These are phyloP conservation scores for Hermetia illucens DNA, from an alignment of 1,140 invertebrate species.

Conservation along the genomic window DNA sequence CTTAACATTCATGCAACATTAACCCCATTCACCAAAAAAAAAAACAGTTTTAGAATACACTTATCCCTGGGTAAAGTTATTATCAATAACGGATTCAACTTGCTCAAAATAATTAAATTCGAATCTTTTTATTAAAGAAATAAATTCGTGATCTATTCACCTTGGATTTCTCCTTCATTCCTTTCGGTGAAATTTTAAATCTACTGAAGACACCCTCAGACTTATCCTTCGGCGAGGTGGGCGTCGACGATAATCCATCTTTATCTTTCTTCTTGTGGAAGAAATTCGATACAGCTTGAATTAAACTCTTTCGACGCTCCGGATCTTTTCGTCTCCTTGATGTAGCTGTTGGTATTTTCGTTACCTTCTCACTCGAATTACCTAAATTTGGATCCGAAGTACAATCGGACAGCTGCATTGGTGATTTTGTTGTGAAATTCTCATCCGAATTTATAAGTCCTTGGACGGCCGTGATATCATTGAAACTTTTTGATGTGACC, in stretches of 20 bases:
- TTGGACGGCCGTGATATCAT: conserved; percentile 22
- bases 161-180: conserved; percentile 54
- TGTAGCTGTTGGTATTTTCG: conserved; percentile 22
- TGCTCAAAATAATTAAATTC: too few relatives aligned
- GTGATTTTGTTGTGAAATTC: neutral
- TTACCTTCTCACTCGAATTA: conserved; percentile 25
- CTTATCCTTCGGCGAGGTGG: conserved; percentile 24
- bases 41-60: too few relatives aligned
- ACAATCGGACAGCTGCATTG: conserved; percentile 15
- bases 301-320: conserved; percentile 64
- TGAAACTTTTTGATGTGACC: conserved; percentile 29
- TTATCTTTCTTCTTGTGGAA: conserved; percentile 41
- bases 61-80: too few relatives aligned
- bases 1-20: too few relatives aligned
- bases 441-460: neutral
- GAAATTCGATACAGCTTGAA: conserved; percentile 70
- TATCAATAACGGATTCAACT: too few relatives aligned
- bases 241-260: conserved; percentile 30
- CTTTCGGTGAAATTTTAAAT: conserved; percentile 46
- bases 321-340: conserved; percentile 43
- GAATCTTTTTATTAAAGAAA: too few relatives aligned
- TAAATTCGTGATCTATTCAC: too few relatives aligned
- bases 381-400: conserved; percentile 45
- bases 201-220: conserved; percentile 40
- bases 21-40: too few relatives aligned